These are phyloP conservation scores for Campylorhamphus procurvoides DNA, from an alignment of 2,113 vertebrate genomes.

Conservation along the genomic window DNA sequence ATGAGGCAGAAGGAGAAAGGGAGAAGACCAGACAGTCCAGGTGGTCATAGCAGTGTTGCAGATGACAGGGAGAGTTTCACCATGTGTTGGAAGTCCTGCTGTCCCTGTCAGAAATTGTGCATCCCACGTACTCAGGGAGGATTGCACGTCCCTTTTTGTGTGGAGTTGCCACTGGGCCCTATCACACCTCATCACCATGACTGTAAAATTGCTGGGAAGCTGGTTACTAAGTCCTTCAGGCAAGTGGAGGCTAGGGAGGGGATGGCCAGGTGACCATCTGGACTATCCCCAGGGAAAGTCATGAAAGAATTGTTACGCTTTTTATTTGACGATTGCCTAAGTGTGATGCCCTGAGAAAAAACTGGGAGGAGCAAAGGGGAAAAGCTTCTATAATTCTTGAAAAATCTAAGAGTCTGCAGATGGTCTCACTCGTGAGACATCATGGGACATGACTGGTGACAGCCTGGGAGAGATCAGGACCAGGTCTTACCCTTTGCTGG, in stretches of 20 bases:
- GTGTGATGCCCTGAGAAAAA: background rate
- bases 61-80: background rate
- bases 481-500: background rate
- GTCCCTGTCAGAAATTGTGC: background rate
- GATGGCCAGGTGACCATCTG: background rate
- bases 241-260: background rate
- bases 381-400: background rate
- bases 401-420: constrained; percentile 16
- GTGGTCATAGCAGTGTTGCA: fast-evolving
- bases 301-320: background rate
- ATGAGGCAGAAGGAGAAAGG: background rate
- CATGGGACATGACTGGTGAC: constrained; percentile 1
- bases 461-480: background rate
- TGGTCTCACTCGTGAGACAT: constrained; percentile 48
- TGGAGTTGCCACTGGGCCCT: background rate
- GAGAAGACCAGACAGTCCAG: background rate
- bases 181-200: background rate
- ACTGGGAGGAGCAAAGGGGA: background rate
- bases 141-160: background rate
- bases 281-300: background rate
- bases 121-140: background rate
- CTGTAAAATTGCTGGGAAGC: background rate
- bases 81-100: fast-evolving
- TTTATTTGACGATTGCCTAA: background rate
- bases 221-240: background rate